Conservation (phyloP, 2,113 vertebrate genomes). For the Astur gentilis region DNA sequence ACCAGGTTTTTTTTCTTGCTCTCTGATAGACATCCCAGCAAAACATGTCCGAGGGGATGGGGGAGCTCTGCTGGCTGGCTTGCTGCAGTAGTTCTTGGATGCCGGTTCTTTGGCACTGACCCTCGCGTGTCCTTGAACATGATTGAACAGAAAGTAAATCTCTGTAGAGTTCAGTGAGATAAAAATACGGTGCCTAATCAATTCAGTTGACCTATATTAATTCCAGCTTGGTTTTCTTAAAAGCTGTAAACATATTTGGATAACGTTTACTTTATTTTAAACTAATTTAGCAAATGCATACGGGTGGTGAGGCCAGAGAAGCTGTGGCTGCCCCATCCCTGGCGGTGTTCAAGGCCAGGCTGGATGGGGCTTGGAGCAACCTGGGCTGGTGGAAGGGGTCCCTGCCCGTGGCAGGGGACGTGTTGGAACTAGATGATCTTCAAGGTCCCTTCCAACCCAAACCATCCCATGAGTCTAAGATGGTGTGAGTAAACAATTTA, state of each 20-base stretch:
- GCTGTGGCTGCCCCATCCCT: too few relatives aligned
- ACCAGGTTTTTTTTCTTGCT: background rate
- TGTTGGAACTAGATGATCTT: too few relatives aligned
- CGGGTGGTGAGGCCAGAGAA: background rate
- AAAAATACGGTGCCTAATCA: background rate
- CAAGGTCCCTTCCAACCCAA: too few relatives aligned
- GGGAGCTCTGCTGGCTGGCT: background rate
- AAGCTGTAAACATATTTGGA: background rate
- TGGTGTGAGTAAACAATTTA: background rate
- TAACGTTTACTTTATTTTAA: background rate
- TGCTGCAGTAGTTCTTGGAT: background rate
- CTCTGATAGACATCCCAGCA: background rate
- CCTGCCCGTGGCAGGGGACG: too few relatives aligned
- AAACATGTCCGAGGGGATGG: background rate
- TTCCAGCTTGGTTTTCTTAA: background rate
- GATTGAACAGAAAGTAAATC: background rate
- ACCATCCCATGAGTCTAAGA: background rate
- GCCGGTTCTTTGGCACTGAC: background rate
- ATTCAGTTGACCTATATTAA: background rate
- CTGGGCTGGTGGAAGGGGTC: too few relatives aligned
- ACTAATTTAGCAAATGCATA: too few relatives aligned
- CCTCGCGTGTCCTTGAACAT: accelerated
- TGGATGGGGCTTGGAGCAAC: too few relatives aligned
- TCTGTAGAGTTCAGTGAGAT: background rate
- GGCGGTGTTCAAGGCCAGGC: too few relatives aligned